Base-by-base conservation (phyloP, 2,797 vertebrate genomes). In the Lophotriccus pileatus region DNA sequence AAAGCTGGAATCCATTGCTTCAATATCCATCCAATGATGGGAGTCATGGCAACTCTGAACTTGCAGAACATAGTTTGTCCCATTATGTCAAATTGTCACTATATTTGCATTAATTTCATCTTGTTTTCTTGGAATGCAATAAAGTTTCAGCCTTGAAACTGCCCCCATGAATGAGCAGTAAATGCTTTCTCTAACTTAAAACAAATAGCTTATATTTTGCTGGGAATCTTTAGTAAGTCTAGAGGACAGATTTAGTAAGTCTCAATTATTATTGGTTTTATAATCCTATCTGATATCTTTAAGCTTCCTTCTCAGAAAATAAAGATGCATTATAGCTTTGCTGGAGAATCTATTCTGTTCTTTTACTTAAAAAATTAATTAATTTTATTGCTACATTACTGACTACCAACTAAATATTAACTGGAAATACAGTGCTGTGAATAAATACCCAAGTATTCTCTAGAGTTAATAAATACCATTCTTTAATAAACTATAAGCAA, bases 381-480 rank as follows among this genome's bases (percentile, higher is more conserved):
- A 2, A 30, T 87, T 84, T 91, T 80, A 87, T 52, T 82, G 50
- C 44, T 75, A 20, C 7, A 2, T 75, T 93, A 87, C 36, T 91
- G 82, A 77, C 49, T 87, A 82, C 12, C 10, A 87, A 50, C 39
- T 63, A 91, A 95, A 91, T 89, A 96, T 72, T 90, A 95, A 89
- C 53, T 85, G 59, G 16, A 79, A 93, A 50, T 67, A 67, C 37
- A 75, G 23, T 25, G 66, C 62, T 63, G 24, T 75, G 47, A 77
- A 90, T 93, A 82, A 87, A 63, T 47, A 86, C 12, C 11, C 23
- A 84, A 60, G 9, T 25, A 84, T 70, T 79, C 49, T 75, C 30
- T 55, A 68, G 25, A 34, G 41, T 59, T 91, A 89, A 67, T 37
- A 75, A 87, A 81, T 68, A 7, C 4, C 4, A 3, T 52, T 87